Percentiles rank a stretch among this genome's conserved stretches.
These are phyloP conservation scores for Oryzias curvinotus DNA, from an alignment of 2,113 vertebrate species.

Conservation along the genomic window DNA sequence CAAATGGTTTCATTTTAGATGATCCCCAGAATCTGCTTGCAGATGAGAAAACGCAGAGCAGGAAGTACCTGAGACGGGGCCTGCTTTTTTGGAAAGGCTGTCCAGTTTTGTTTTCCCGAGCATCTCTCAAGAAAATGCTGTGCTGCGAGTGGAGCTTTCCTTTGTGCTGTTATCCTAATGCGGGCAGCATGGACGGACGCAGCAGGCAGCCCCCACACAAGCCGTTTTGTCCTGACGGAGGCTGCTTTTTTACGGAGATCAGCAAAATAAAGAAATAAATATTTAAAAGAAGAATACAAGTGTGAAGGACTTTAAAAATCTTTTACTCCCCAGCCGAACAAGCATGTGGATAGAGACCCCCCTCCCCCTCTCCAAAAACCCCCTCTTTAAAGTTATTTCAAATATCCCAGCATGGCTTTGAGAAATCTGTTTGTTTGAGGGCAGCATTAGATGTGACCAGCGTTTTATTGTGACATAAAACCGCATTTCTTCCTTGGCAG, in stretches of 20 bases:
- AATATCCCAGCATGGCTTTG: conserved; percentile 99
- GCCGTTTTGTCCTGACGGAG: conserved; percentile 51
- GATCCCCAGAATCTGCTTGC: conserved; percentile 69
- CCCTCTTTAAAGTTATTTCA: conserved; percentile 99
- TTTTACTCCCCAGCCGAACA: conserved; percentile 95
- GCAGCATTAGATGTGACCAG: conserved; percentile 99
- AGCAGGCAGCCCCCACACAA: conserved; percentile 56
- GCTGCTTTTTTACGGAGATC: conserved; percentile 75
- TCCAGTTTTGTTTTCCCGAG: conserved; percentile 19
- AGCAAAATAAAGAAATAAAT: conserved; percentile 90
- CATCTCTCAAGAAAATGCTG: conserved; percentile 15
- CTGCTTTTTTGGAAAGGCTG: conserved; percentile 16
- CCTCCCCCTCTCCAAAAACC: conserved; percentile 76
- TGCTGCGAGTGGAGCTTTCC: conserved; percentile 31
- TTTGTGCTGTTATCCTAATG: conserved; percentile 45
- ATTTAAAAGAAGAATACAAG: conserved; percentile 78
- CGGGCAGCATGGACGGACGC: conserved; percentile 33
- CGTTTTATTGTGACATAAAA: conserved; percentile 99
- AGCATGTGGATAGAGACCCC: conserved; percentile 93
- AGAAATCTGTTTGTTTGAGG: conserved; percentile 99
- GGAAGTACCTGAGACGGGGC: conserved; percentile 41
- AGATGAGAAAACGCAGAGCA: conserved; percentile 21
- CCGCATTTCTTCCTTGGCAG: conserved; percentile 99
- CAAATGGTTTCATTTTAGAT: conserved; percentile 78
- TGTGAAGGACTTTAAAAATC: conserved; percentile 79